A percentile compares a stretch with the other conserved stretches of the same genome.
Conservation (phyloP, 2,888 invertebrate species). For the Calliscelio sp. region DNA sequence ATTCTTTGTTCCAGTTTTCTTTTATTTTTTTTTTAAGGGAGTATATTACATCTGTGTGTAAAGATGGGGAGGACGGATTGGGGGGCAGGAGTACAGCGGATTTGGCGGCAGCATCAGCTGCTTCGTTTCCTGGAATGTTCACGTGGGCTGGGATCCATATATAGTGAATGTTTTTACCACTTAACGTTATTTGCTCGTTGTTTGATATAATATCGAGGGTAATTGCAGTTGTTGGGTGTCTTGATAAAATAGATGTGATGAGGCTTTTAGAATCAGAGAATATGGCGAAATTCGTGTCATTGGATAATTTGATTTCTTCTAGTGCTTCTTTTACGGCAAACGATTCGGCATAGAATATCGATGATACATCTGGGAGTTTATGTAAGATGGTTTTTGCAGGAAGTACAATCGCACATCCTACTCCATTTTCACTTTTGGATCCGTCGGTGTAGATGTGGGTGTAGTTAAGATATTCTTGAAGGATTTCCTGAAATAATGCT, state of each 20-base stretch:
- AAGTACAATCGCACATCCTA: slow-evolving; percentile 24
- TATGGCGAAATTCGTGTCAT: neutral
- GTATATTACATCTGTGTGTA: slow-evolving; percentile 1
- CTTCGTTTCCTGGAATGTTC: slow-evolving; percentile 17
- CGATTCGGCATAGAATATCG: slow-evolving; percentile 33
- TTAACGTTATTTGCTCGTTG: too few species aligned
- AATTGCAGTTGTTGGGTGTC: too few species aligned
- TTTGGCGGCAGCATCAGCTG: slow-evolving; percentile 17
- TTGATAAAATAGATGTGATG: slow-evolving; percentile 2
- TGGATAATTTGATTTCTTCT: neutral
- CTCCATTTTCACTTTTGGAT: neutral
- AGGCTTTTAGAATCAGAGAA: slow-evolving; percentile 36
- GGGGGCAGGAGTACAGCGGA: too few species aligned
- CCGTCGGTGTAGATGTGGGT: neutral
- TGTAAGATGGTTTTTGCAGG: neutral
- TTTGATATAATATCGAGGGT: too few species aligned
- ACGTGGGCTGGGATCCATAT: slow-evolving; percentile 13
- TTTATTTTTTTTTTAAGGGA: neutral
- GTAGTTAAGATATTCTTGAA: neutral
- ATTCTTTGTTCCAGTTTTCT: slow-evolving; percentile 16
- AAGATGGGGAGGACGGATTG: neutral
- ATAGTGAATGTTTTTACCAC: neutral
- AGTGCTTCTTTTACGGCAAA: slow-evolving; percentile 15
- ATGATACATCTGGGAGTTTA: slow-evolving; percentile 19
- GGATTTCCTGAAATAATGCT: neutral